Conservation (phyloP, 2,888 invertebrate genomes). For the Strigamia crassipes region DNA sequence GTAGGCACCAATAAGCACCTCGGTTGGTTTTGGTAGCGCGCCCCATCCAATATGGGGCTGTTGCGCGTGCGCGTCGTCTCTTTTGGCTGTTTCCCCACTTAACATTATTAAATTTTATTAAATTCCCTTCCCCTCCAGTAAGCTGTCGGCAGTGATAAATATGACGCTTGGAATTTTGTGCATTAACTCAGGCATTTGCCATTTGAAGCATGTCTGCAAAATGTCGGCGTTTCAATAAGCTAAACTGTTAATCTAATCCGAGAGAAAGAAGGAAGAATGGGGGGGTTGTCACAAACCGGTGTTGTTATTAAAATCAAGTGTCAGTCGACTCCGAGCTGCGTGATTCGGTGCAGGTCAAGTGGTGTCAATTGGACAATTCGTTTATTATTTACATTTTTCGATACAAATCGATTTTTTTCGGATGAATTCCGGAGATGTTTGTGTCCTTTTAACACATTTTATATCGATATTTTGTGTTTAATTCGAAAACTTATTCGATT, state of each 20-base stretch:
- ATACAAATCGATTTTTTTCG: no score
- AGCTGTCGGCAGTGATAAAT: constrained; percentile 49
- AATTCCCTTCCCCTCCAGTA: constrained; percentile 49
- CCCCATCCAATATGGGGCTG: constrained; percentile 44
- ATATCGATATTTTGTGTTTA: no score
- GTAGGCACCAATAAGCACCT: constrained; percentile 46
- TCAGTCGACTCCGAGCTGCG: no score
- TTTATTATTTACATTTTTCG: no score
- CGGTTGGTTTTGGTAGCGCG: constrained; percentile 20
- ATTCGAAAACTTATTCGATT: no score
- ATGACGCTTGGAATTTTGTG: constrained; percentile 48
- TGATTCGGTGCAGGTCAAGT: no score
- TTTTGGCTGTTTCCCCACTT: constrained; percentile 43
- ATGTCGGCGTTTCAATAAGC: constrained; percentile 48
- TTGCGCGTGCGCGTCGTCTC: not conserved
- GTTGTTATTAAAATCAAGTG: not conserved
- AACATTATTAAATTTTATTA: constrained; percentile 49
- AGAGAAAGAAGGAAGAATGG: not conserved
- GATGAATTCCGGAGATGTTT: no score
- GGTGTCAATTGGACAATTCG: no score
- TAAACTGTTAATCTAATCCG: constrained; percentile 47
- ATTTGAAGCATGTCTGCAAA: constrained; percentile 48
- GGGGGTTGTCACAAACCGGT: not conserved
- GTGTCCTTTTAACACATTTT: no score
- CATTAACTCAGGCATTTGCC: constrained; percentile 45